Base-by-base conservation (phyloP, 2,888 invertebrate species). In the Perizoma affinitatum region DNA sequence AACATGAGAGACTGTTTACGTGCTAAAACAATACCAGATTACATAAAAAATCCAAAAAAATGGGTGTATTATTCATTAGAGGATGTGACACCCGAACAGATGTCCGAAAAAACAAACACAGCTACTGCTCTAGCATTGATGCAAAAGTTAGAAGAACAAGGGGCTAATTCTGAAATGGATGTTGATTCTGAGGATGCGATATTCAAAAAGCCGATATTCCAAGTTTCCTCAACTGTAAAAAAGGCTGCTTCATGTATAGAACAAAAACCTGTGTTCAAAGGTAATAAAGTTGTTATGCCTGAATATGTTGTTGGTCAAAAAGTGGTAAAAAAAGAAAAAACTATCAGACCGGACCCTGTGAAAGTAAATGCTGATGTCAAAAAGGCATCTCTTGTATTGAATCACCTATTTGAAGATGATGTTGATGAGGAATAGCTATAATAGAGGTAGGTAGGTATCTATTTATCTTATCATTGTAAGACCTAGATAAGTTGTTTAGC, bases 61-160 rank as follows among this genome's bases (percentile, higher is more conserved):
- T 97, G 96, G 96, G 95, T 94, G 8, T 96, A 95, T 76, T 97
- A 98, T 75, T 95, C 95, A 10, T 83, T 98, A 11, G 95, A 94
- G 35, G 96, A 97, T 93, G 96, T 97, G 4, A 93, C 93, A 6
- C 93, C 92, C 59, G 94, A 94, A 10, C 96, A 97, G 75, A 95
- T 97, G 88, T 96, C 97, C 0, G 96, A 97, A 58, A 93, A 93
- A 54, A 95, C 95, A 45, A 97, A 97, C 74, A 94, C 95, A 9
- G 94, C 94, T 48, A 96, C 96, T 43, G 97, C 97, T 0, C 92
- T 97, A 69, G 93, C 95, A n/a, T 96, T 97, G 79, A 90, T 97
- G 40, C 93, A 93, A 59, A 94, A 95, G 82, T 83, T 96, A 66
- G 95, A 95, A 75, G 92, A 94, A 53, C 90, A 94, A 65, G 80